Conservation (phyloP, 92 coral and sea anemone genomes). For the Umimayanthus kanabou region DNA sequence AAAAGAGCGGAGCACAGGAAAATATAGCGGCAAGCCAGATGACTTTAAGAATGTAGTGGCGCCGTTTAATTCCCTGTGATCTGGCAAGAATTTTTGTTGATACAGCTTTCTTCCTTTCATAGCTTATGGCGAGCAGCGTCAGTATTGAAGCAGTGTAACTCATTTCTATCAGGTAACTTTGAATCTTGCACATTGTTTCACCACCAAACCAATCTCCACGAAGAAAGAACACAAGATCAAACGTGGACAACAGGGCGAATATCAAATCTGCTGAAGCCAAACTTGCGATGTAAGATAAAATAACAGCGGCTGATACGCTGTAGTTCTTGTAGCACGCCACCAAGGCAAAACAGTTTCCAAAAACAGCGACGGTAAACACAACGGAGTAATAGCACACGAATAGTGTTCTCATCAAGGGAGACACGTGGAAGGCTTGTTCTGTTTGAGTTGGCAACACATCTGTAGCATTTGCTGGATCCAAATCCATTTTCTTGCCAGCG, state of each 20-base stretch:
- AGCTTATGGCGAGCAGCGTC: conserved; percentile 80
- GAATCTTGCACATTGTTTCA: conserved; percentile 61
- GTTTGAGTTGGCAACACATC: not conserved
- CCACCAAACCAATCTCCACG: conserved; percentile 77
- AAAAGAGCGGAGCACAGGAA: conserved; percentile 71
- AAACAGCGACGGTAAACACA: conserved; percentile 63
- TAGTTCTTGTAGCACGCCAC: conserved; percentile 77
- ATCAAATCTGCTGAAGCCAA: conserved; percentile 73
- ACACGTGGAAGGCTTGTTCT: not conserved
- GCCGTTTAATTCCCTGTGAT: conserved; percentile 51
- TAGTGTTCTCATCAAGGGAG: conserved; percentile 21
- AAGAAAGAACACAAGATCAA: conserved; percentile 71
- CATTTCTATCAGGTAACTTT: conserved; percentile 78
- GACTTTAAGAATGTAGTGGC: conserved; percentile 41
- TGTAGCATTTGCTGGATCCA: conserved; percentile 25
- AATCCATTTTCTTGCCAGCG: conserved; percentile 11
- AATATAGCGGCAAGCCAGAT: conserved; percentile 71
- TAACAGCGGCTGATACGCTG: conserved; percentile 57
- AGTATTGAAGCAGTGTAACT: conserved; percentile 79
- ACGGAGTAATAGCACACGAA: conserved; percentile 49
- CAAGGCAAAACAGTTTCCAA: conserved; percentile 77
- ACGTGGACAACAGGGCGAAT: conserved; percentile 72
- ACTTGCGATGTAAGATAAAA: conserved; percentile 81
- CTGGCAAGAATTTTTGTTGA: conserved; percentile 74
- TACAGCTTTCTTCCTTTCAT: conserved; percentile 70